phyloP scores from a whole-genome alignment of 2,888 invertebrate genomes.

The Dasypolia templi region DNA sequence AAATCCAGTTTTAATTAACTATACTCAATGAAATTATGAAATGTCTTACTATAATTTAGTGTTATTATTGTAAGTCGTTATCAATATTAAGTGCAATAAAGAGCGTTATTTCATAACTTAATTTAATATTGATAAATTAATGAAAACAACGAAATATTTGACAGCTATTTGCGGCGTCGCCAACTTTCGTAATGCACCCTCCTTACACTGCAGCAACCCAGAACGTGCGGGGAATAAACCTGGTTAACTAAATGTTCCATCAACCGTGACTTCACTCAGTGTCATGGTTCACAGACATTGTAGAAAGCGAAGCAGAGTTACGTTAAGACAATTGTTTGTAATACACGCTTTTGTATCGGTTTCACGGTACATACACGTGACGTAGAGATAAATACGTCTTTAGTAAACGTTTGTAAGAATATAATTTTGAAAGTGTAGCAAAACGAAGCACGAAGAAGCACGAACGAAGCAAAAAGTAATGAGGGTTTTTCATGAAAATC shows the following conservation, averaged over 20 bases:
- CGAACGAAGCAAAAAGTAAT: too few species aligned
- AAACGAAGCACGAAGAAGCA: too few species aligned
- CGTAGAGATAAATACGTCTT: background rate
- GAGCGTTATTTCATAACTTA: background rate
- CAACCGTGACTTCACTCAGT: slow-evolving; percentile 50
- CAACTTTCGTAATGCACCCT: background rate
- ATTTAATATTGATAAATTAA: background rate
- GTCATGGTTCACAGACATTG: slow-evolving; percentile 57
- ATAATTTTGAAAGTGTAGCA: background rate
- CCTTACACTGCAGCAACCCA: background rate
- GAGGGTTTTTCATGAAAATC: too few species aligned
- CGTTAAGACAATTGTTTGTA: slow-evolving; percentile 35
- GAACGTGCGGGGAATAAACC: slow-evolving; percentile 8
- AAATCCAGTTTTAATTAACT: background rate
- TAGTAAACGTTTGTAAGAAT: background rate
- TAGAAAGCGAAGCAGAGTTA: slow-evolving; percentile 51
- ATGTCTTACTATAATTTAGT: background rate
- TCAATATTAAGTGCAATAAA: background rate
- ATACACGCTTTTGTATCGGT: slow-evolving; percentile 40
- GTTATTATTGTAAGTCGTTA: background rate
- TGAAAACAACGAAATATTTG: background rate
- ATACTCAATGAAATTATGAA: background rate
- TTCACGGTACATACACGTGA: slow-evolving; percentile 25
- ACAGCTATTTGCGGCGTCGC: background rate
- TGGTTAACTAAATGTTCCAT: slow-evolving; percentile 33